Conservation (phyloP, 2,797 vertebrate species). For the Diglossa cyanea region DNA sequence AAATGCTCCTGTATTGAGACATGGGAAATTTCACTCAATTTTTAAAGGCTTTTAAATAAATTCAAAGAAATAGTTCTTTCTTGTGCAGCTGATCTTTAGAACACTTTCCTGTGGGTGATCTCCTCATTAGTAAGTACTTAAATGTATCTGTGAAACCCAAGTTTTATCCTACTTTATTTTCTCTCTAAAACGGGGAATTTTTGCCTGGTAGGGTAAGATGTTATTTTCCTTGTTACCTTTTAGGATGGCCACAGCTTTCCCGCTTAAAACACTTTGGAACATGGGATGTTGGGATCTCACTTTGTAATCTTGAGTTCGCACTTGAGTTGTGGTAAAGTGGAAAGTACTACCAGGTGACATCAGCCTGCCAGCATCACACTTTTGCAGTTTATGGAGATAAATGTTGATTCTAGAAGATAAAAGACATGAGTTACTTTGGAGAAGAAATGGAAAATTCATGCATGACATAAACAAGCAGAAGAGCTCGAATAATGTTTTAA, state of each 20-base stretch:
- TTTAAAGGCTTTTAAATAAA: constrained; percentile 31
- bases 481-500: neutral
- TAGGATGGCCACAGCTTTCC: neutral
- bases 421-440: neutral
- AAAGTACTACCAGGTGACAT: neutral
- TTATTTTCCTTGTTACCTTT: neutral
- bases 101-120: neutral
- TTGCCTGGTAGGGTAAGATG: neutral
- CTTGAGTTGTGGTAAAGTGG: neutral
- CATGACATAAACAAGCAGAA: neutral
- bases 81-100: neutral
- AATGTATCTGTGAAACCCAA: neutral
- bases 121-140: neutral
- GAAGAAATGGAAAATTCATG: neutral
- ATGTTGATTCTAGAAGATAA: neutral
- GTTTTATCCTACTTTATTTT: neutral
- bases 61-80: neutral
- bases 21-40: neutral
- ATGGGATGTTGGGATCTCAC: neutral
- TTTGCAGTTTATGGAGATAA: neutral
- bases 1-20: neutral
- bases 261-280: neutral
- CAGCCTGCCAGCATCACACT: neutral
- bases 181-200: neutral
- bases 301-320: neutral